phyloP scores from a whole-genome alignment of 1,140 invertebrate genomes.

The Lucilia sericata region DNA sequence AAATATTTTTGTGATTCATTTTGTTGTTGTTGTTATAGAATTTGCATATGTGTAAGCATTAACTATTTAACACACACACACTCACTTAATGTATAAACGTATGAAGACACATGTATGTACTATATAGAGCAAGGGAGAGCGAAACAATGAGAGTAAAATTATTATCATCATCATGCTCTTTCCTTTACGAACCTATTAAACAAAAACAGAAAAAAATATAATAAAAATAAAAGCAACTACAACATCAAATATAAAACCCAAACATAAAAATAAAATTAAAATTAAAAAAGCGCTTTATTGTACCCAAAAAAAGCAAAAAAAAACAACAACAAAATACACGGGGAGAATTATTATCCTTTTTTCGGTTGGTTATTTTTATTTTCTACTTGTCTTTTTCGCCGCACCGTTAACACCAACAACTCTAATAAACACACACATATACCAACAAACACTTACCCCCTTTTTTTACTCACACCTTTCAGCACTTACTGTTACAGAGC shows the following conservation, averaged over 20 bases:
- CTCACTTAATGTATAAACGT: not conserved
- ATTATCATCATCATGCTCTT: conserved; percentile 25
- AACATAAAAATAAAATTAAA: conserved; percentile 46
- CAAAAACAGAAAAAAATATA: not conserved
- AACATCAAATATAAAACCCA: conserved; percentile 12
- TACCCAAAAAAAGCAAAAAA: conserved; percentile 42
- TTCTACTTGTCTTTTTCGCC: conserved; percentile 35
- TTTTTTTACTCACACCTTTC: not conserved
- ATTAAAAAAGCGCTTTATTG: conserved; percentile 44
- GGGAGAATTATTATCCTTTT: conserved; percentile 53
- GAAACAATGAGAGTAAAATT: conserved; percentile 2
- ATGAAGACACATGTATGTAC: not conserved
- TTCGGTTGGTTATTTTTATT: conserved; percentile 64
- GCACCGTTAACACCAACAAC: conserved; percentile 13
- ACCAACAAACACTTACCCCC: conserved; percentile 27
- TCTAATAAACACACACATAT: too few relatives aligned
- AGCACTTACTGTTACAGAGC: not conserved
- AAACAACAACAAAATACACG: conserved; percentile 55
- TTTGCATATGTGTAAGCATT: conserved; percentile 35
- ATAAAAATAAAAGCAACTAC: not conserved
- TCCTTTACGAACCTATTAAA: conserved; percentile 25
- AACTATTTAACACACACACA: conserved; percentile 27
- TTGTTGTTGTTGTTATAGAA: conserved; percentile 16
- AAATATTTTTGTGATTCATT: not conserved
- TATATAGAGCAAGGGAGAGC: not conserved